phyloP scores from a whole-genome alignment of 2,888 invertebrate species.

The Eucriotettix oculatus region DNA sequence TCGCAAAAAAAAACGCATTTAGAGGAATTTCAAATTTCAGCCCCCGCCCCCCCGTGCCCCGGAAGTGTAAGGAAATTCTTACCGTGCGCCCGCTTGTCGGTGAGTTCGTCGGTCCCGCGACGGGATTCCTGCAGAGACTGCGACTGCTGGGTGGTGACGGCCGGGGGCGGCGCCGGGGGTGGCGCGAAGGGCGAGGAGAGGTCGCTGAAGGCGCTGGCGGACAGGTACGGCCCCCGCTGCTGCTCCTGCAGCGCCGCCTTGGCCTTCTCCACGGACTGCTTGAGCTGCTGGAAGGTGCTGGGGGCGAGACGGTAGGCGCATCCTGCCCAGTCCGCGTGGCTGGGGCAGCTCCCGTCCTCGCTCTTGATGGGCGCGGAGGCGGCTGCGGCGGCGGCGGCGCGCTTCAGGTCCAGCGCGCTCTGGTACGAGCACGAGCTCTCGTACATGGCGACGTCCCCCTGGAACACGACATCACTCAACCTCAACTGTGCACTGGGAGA shows the following conservation, averaged over 20 bases:
- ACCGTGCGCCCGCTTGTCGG: too few species aligned
- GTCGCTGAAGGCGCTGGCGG: slow-evolving; percentile 52
- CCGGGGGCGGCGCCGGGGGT: not conserved
- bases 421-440: slow-evolving; percentile 88
- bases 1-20: too few species aligned
- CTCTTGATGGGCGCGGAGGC: not conserved
- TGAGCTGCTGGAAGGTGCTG: slow-evolving; percentile 76
- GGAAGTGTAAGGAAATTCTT: too few species aligned
- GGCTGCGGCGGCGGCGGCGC: not conserved
- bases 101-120: too few species aligned
- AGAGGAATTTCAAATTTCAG: too few species aligned
- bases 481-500: too few species aligned
- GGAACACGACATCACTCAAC: too few species aligned
- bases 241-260: slow-evolving; percentile 73
- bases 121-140: too few species aligned
- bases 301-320: slow-evolving; percentile 56
- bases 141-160: not conserved
- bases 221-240: slow-evolving; percentile 51
- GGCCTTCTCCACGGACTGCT: slow-evolving; percentile 80
- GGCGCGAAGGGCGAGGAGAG: slow-evolving; percentile 18
- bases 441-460: slow-evolving; percentile 43
- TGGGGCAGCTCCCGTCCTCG: not conserved
- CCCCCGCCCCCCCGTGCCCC: too few species aligned
- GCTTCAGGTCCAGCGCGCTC: slow-evolving; percentile 8
- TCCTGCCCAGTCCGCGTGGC: slow-evolving; percentile 21